Base-by-base conservation (phyloP, 2,888 invertebrate species). In the Eristalinus aeneus region DNA sequence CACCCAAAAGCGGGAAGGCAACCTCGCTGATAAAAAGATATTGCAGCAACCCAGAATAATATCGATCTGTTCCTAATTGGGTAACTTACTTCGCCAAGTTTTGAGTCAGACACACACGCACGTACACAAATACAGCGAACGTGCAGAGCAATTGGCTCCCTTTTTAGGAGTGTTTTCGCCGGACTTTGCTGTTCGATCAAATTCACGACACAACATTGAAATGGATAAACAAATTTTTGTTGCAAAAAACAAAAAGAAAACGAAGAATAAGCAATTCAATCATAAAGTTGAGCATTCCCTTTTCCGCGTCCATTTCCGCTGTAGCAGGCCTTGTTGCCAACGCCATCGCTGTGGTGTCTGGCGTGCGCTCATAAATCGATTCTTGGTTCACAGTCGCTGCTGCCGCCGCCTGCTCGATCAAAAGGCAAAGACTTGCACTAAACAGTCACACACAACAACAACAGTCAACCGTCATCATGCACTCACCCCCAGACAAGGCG, bases 401-500 rank as follows among this genome's bases (percentile, higher is more conserved):
- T 80, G 72, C 23, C 39, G 65, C 58, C 65, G 36, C 39, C 63
- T 34, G 56, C 53, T 53, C 64, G 63, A 86, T 73, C 80, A 76
- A 61, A 69, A 32, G 23, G 39, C n/a, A 20, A 32, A 79, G 56
- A 68, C 64, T 53, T 32, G 56, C 63, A 72, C 56, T 64, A 27
- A 69, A 39, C 65, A 67, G 16, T 60, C 60, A 54, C 72, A 22
- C 69, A 71, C 61, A 32, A 36, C 36, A 32, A 36, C 36, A 31
- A 46, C 22, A 36, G 23, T 23, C 46, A 65, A 32, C 46, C 58
- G 61, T 65, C 36, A 22, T 23, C 56, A 63, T 82, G 58, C 65
- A 78, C 73, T 80, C 86, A 77, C 76, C 77, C 82, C 86, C 74
- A 78, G 86, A 82, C 82, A 78, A 86, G 77, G 74, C 82, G 86